A percentile compares a stretch with the other conserved stretches of the same genome.
phyloP scores from a whole-genome alignment of 2,888 invertebrate species.

The Brachyptera risi region DNA sequence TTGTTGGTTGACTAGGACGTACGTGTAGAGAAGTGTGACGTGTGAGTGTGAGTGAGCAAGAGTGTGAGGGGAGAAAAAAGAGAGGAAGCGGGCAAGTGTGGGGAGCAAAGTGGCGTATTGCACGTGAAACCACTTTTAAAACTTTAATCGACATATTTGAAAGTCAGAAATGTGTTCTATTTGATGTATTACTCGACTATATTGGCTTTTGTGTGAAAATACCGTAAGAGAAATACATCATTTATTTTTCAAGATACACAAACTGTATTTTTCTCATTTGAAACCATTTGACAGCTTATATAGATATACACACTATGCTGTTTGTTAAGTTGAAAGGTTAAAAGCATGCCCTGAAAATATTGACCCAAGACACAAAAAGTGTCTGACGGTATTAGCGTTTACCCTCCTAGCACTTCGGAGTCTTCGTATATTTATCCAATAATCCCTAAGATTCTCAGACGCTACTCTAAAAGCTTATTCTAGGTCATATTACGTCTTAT shows the following conservation, averaged over 20 bases:
- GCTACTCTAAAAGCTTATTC: constrained; percentile 5
- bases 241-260: too few relatives aligned
- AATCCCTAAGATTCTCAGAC: constrained; percentile 4
- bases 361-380: constrained; percentile 20
- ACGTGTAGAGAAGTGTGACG: too few relatives aligned
- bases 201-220: neutral
- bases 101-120: too few relatives aligned
- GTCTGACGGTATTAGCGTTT: neutral
- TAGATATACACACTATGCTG: too few relatives aligned
- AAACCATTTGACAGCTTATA: too few relatives aligned
- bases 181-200: constrained; percentile 5
- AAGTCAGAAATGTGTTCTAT: too few relatives aligned
- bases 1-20: too few relatives aligned
- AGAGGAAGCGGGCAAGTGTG: too few relatives aligned
- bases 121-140: too few relatives aligned
- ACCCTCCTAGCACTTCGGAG: constrained; percentile 1
- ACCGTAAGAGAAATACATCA: neutral
- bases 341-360: constrained; percentile 19
- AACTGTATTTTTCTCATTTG: neutral
- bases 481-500: neutral
- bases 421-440: constrained; percentile 15
- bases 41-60: too few relatives aligned
- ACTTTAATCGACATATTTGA: too few relatives aligned
- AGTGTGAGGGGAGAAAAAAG: too few relatives aligned
- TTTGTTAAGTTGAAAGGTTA: constrained; percentile 16